Evolutionary conservation across 2,113 vertebrate genomes (phyloP), one percentile per base, ranked within the genome.

Genomic region (Rhinogobius similis): DNA sequence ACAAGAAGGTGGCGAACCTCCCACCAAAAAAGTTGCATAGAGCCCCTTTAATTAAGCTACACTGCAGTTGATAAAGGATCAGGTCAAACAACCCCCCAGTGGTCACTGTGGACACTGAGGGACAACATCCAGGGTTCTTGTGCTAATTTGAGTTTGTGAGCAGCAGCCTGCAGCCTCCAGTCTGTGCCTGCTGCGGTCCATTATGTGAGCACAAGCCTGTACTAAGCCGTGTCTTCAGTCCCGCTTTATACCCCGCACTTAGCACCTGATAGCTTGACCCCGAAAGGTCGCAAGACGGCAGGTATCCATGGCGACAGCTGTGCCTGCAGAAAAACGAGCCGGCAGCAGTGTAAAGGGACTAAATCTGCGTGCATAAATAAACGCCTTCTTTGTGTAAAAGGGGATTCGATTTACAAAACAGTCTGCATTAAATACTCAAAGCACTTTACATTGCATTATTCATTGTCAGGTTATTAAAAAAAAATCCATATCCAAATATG

Each of bases 181-280:
- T 46, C 43, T 20, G 43, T 18, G 43, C 43, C 16, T 18, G 46
- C 77, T 68, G 84, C 44, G 55, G 48, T 44, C 48, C 66, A 78
- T 67, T 73, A 68, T 80, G 82, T 7, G 67, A 70, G 82, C 82
- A 84, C 79, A 77, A 74, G 73, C 74, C 71, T 74, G 46, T 10
- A 50, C 44, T 50, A 50, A 50, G 46, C 46, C 84, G 75, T 77
- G 74, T 85, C 81, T 65, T 80, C 87, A 86, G 72, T 82, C 56
- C 68, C 56, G 78, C 48, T 76, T 61, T 78, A 75, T 46, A 62
- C 76, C 36, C n/a, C 76, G 69, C 26, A 27, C 84, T 46, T 72
- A 79, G 73, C 77, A 82, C 75, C 55, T 58, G 55, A 68, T 11
- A 27, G 81, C 75, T 78, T 86, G 82, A 58, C 55, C 46, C 55